These are phyloP conservation scores for Scrobipalpa costella DNA, from an alignment of 2,888 invertebrate genomes.

Conservation along the genomic window DNA sequence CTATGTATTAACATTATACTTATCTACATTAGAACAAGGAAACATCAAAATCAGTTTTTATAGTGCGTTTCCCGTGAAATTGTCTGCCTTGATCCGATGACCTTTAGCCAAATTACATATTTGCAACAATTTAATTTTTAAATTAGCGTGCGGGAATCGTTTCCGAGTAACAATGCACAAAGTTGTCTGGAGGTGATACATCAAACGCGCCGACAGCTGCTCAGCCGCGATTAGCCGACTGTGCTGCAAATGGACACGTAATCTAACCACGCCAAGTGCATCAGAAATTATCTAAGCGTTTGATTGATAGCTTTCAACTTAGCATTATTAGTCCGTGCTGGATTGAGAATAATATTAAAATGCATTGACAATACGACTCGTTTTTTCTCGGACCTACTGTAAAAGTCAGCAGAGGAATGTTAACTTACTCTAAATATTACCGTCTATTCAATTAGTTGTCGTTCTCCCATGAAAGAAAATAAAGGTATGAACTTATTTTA, in stretches of 20 bases:
- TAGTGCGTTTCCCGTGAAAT: conserved; percentile 33
- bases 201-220: conserved; percentile 45
- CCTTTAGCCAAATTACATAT: conserved; percentile 30
- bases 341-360: too few relatives aligned
- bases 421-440: too few relatives aligned
- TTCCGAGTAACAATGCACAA: conserved; percentile 35
- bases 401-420: too few relatives aligned
- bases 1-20: too few relatives aligned
- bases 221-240: conserved; percentile 35
- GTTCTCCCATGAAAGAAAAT: too few relatives aligned
- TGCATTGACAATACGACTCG: too few relatives aligned
- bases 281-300: not conserved
- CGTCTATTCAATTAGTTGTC: too few relatives aligned
- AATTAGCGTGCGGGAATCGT: conserved; percentile 16
- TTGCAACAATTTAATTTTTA: conserved; percentile 31
- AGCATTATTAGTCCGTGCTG: too few relatives aligned
- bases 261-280: conserved; percentile 6
- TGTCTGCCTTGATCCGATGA: conserved; percentile 35
- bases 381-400: too few relatives aligned
- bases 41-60: conserved; percentile 27
- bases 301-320: not conserved
- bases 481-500: too few relatives aligned
- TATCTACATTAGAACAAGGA: conserved; percentile 6
- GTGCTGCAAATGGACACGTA: conserved; percentile 38
- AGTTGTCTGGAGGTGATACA: conserved; percentile 62